Conservation (phyloP, 2,888 invertebrate genomes). For the Augochlorella aurata region DNA sequence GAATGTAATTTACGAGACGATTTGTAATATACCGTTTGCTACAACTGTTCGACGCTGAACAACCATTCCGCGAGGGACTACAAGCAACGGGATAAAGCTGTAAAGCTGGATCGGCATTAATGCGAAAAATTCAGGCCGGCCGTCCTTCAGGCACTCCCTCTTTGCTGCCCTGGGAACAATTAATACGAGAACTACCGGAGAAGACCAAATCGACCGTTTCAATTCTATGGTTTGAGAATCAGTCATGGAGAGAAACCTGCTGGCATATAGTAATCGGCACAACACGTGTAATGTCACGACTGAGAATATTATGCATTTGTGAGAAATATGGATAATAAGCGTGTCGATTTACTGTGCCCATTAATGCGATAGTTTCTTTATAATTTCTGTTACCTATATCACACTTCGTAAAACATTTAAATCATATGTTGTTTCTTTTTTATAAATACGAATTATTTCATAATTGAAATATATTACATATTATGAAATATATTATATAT, state of each 20-base stretch:
- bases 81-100: constrained; percentile 34
- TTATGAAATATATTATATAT: too few species aligned
- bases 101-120: constrained; percentile 46
- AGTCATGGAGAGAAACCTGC: not conserved
- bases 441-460: too few species aligned
- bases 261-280: too few species aligned
- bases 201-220: not conserved
- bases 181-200: not conserved
- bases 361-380: too few species aligned
- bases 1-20: constrained; percentile 48
- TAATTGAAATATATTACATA: too few species aligned
- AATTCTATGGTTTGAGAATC: not conserved
- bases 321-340: too few species aligned
- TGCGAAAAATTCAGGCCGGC: constrained; percentile 53
- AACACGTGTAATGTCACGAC: too few species aligned
- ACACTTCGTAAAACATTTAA: too few species aligned
- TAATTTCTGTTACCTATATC: too few species aligned
- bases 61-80: constrained; percentile 27
- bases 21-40: constrained; percentile 41
- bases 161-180: constrained; percentile 45
- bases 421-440: too few species aligned
- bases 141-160: constrained; percentile 52
- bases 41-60: constrained; percentile 11
- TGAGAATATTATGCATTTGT: too few species aligned
- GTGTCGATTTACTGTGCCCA: too few species aligned